Base-by-base conservation (phyloP, 1,140 invertebrate species). In the Frieseomelitta varia region DNA sequence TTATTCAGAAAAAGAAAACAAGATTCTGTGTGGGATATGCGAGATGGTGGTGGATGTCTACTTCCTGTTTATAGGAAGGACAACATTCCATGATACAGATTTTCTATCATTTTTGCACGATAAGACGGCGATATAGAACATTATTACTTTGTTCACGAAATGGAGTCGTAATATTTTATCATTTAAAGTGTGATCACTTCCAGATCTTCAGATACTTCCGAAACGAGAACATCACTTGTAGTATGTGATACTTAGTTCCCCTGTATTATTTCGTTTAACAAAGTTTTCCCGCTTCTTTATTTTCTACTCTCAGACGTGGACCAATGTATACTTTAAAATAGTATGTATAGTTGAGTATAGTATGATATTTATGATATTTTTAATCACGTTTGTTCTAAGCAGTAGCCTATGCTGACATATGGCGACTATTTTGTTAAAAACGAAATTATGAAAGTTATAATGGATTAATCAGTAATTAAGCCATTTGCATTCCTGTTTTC, bases 101-200 rank as follows among this genome's bases (percentile, higher is more conserved):
- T 39, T 56, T 34, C 30, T 34, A 51, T 34, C 39, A 47, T 17
- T 75, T 63, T 61, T 65, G 71, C 68, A 61, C 47, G 27, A 72
- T 61, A 30, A 63, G 47, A 81, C 30, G 53, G 55, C 47, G 24
- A n/a, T 34, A n/a, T 47, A 76, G 10, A n/a, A 27, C n/a, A 27
- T 55, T 75, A 12, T 55, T 76, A 67, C 19, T 77, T 82, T 55
- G 80, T 77, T 82, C 80, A 55, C 67, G 75, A 58, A 84, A 84
- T n/a, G 47, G 75, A 84, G 75, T 84, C 55, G 39, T 34, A 6
- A 56, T 51, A 24, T 53, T n/a, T 53, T 34, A 27, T 30, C 56
- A 15, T 11, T 47, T 51, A 34, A 14, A 6, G 4, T 39, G 0
- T 21, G 30, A 63, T 47, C 14, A 47, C 19, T 77, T 82, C 47